Conservation (phyloP, 2,797 vertebrate genomes). For the Schizopygopsis pylzovi region DNA sequence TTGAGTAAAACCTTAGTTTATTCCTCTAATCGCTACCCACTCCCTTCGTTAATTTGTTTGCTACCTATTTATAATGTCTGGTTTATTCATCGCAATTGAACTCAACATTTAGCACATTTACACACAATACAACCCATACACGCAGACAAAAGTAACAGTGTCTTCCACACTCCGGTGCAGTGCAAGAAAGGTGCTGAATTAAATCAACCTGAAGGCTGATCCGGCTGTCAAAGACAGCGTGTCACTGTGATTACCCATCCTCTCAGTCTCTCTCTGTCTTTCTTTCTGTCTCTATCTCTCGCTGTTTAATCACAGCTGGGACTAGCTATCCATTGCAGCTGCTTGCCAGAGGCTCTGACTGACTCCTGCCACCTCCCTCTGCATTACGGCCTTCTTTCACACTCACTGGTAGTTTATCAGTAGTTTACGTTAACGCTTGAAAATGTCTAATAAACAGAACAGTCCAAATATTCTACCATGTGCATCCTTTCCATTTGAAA, state of each 20-base stretch:
- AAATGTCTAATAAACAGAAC: neutral
- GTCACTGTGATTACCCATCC: constrained; percentile 56
- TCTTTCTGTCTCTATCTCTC: constrained; percentile 40
- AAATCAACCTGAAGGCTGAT: constrained; percentile 62
- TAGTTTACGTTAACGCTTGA: neutral
- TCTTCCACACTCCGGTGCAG: constrained; percentile 45
- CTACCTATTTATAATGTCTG: constrained; percentile 47
- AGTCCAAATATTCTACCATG: neutral
- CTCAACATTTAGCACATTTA: constrained; percentile 33
- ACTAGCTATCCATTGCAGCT: constrained; percentile 53
- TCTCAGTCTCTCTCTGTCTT: constrained; percentile 46
- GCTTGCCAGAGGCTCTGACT: constrained; percentile 55
- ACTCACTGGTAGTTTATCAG: constrained; percentile 18
- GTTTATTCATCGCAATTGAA: neutral
- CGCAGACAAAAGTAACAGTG: constrained; percentile 32
- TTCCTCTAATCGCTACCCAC: constrained; percentile 42
- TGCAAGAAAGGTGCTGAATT: constrained; percentile 55
- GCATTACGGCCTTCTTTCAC: constrained; percentile 48
- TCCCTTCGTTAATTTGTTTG: constrained; percentile 30
- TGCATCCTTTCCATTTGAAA: neutral
- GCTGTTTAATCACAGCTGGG: constrained; percentile 50
- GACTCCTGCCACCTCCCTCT: constrained; percentile 53
- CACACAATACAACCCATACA: constrained; percentile 20
- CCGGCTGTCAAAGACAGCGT: constrained; percentile 41
- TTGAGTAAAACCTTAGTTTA: constrained; percentile 42